These are phyloP conservation scores for Lagorchestes hirsutus DNA, from an alignment of 2,797 vertebrate species.

Conservation along the genomic window DNA sequence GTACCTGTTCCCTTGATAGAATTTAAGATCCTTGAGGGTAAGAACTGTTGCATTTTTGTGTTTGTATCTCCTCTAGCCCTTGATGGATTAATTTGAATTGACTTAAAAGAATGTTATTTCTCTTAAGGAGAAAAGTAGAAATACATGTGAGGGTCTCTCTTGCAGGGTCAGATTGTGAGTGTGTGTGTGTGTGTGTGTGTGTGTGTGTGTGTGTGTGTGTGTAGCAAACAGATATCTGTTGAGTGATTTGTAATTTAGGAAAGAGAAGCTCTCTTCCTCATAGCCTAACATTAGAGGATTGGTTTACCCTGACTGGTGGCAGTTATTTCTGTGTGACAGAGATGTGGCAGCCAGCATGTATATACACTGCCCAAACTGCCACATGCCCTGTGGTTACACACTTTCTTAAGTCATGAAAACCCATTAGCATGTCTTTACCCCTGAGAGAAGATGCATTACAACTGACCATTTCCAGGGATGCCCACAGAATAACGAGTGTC, in stretches of 20 bases:
- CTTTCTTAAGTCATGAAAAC: slow-evolving; percentile 18
- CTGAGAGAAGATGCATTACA: slow-evolving; percentile 34
- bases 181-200: neutral
- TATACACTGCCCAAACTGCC: neutral
- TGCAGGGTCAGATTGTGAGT: neutral
- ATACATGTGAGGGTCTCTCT: neutral
- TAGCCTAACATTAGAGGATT: neutral
- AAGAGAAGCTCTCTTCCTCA: neutral
- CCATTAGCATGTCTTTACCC: slow-evolving; percentile 16
- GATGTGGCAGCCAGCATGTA: neutral
- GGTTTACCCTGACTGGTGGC: neutral
- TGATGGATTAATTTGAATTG: neutral
- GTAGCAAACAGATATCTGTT: neutral
- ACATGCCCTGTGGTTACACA: neutral
- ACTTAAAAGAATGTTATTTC: neutral
- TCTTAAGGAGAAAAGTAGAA: neutral
- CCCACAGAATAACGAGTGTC: slow-evolving; percentile 51
- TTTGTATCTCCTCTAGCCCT: neutral
- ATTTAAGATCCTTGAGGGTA: neutral
- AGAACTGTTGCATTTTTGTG: neutral
- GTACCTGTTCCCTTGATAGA: neutral
- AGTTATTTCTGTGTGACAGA: neutral
- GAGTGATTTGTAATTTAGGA: neutral
- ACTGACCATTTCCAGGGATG: neutral
- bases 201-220: neutral